These are phyloP conservation scores for Synanceia verrucosa DNA, from an alignment of 2,797 vertebrate species.

Conservation along the genomic window DNA sequence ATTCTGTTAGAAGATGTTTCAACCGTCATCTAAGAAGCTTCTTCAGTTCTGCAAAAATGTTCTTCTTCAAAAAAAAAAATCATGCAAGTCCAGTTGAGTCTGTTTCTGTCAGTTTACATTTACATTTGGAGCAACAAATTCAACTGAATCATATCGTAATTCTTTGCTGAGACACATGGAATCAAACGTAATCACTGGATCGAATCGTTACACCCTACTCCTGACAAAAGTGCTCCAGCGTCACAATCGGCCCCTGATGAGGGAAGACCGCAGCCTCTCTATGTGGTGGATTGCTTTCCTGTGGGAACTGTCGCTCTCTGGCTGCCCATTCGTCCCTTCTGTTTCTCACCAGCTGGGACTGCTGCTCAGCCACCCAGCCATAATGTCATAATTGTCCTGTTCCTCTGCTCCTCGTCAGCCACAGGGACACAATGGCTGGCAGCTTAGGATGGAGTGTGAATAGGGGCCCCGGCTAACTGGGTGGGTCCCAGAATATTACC, in stretches of 20 bases:
- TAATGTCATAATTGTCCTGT: constrained; percentile 83
- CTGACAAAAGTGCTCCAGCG: neutral
- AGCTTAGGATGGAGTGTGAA: constrained; percentile 64
- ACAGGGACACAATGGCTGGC: constrained; percentile 63
- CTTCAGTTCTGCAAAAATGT: no score
- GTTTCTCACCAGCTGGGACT: constrained; percentile 72
- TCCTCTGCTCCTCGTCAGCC: constrained; percentile 67
- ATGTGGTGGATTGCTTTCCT: constrained; percentile 76
- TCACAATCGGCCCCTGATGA: neutral
- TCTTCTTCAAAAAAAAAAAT: no score
- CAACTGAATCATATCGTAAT: neutral
- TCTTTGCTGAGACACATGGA: no score
- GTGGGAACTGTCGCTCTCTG: constrained; percentile 64
- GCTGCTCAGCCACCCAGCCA: constrained; percentile 76
- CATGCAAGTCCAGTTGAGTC: no score
- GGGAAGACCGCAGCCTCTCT: constrained; percentile 21
- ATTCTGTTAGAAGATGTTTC: no score
- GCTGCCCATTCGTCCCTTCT: constrained; percentile 52
- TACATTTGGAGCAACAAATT: neutral
- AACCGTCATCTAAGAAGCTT: no score
- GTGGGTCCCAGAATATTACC: constrained; percentile 72
- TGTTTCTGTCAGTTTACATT: neutral
- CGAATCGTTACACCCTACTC: neutral
- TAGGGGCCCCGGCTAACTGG: constrained; percentile 51
- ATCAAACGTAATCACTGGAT: constrained; percentile 1